phyloP scores from a whole-genome alignment of 92 coral and sea anemone species.

The Zoanthus solanderi region DNA sequence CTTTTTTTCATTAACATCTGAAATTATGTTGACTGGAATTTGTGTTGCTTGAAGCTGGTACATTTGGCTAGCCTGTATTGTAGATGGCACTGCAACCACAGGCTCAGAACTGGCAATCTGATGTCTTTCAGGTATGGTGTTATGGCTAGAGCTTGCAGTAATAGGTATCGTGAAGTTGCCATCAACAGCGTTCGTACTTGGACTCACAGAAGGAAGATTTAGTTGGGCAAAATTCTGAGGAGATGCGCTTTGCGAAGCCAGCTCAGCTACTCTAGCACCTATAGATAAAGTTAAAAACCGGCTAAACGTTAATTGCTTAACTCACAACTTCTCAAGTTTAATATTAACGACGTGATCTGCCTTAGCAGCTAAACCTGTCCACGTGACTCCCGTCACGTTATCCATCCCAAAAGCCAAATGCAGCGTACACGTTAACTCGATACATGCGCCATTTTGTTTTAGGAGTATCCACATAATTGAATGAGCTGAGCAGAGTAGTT shows the following conservation, averaged over 20 bases:
- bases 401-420: too few species aligned
- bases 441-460: too few species aligned
- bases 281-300: too few species aligned
- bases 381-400: too few species aligned
- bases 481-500: too few species aligned
- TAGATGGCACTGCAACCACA: not conserved
- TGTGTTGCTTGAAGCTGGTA: slow-evolving; percentile 15
- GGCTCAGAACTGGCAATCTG: slow-evolving; percentile 10
- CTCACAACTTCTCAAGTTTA: too few species aligned
- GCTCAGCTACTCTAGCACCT: not conserved
- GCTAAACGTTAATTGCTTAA: too few species aligned
- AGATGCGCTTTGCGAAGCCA: not conserved
- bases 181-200: not conserved
- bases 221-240: not conserved
- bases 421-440: too few species aligned
- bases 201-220: not conserved
- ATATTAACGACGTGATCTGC: too few species aligned
- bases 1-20: not conserved
- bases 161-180: not conserved
- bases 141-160: not conserved
- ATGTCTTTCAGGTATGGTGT: not conserved
- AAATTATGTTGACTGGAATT: not conserved
- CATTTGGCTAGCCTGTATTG: not conserved
- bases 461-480: too few species aligned
- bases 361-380: too few species aligned